Conservation (phyloP, 1,140 invertebrate genomes). For the Nasonia vitripennis region DNA sequence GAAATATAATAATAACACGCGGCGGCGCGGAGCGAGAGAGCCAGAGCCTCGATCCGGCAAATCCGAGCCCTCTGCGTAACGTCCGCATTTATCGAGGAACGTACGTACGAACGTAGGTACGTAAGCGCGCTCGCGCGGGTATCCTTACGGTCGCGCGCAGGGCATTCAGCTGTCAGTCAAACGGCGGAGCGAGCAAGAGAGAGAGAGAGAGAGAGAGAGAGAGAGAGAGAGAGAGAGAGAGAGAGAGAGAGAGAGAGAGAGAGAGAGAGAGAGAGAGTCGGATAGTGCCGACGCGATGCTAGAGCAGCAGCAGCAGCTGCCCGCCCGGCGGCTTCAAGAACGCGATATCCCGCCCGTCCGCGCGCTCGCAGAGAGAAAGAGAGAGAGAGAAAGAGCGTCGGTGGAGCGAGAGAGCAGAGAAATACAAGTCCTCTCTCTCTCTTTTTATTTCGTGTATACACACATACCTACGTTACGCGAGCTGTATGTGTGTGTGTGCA, state of each 20-base stretch:
- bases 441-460: constrained; percentile 12
- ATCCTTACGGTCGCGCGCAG: constrained; percentile 28
- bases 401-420: constrained; percentile 21
- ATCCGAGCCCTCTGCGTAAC: constrained; percentile 25
- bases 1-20: neutral
- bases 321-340: constrained; percentile 50
- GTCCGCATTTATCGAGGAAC: constrained; percentile 37
- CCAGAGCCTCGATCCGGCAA: constrained; percentile 17
- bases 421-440: neutral
- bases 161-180: constrained; percentile 63
- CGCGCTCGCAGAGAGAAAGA: neutral
- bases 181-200: too few species aligned
- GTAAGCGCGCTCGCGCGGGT: neutral
- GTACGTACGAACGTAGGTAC: constrained; percentile 23
- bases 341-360: constrained; percentile 53
- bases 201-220: neutral
- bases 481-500: neutral
- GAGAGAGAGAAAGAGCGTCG: neutral
- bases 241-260: too few species aligned
- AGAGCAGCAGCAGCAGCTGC: constrained; percentile 50
- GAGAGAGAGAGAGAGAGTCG: constrained; percentile 52
- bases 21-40: neutral
- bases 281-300: constrained; percentile 52
- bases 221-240: too few species aligned
- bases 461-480: neutral